Base-by-base conservation (phyloP, 2,888 invertebrate genomes). In the Hypselothyrea guttata region DNA sequence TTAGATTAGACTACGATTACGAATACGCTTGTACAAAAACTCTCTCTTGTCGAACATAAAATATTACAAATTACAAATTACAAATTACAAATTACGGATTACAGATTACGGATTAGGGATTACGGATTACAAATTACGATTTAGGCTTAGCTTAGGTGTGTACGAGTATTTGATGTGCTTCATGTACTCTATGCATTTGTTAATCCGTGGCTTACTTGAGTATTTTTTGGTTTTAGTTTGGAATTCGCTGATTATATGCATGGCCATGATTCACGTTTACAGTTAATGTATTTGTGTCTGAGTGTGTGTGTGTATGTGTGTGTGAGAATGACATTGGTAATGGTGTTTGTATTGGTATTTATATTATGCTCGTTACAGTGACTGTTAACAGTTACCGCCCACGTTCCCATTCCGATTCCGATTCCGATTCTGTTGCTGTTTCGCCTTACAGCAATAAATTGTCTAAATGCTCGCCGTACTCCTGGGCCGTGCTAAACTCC, bases 391-490 rank as follows among this genome's bases (percentile, higher is more conserved):
- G 48, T 48, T 47, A 52, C 38, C 12, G 48, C 48, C 60, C 45
- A 65, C 37, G 45, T 51, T 66, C 34, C 67, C 38, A 33, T 44
- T 57, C 9, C 9, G 8, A 5, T 7, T 16, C 15, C 40, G 4
- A 1, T 2, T 8, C n/a, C 37, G 4, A 1, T 7, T 33, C 15
- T 35, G n/a, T 15, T 13, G 15, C 30, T 7, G 28, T 15, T 46
- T 27, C 44, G 74, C 62, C 51, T 87, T 79, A 83, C 66, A 72
- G 69, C 67, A 76, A 75, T 75, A 89, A 82, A 67, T 85, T 74
- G 44, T 84, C 81, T 66, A 89, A 81, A 78, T 89, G 82, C 52
- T 77, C 71, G 44, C 84, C 89, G 53, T 89, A 89, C 54, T 88
- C 87, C 28, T 88, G 86, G 56, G 86, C 88, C 59, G 88, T 88